Base-by-base conservation (phyloP, 64 coral and sea anemone genomes). In the Orbicella faveolata region DNA sequence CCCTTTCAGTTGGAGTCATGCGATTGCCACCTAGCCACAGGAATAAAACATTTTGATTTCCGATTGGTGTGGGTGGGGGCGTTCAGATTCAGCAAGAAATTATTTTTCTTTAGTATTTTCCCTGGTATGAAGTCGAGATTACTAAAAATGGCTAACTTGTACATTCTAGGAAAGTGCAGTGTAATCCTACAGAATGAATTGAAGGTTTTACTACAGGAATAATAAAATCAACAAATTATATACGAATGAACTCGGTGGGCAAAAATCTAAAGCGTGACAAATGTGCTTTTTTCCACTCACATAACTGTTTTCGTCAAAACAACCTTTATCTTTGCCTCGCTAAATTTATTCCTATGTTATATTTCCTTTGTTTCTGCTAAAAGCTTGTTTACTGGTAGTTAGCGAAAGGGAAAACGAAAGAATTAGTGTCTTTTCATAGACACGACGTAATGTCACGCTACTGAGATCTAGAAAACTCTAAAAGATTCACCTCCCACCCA, bases 361-460 rank as follows among this genome's bases (percentile, higher is more conserved):
- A 66, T 73, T 85, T 52, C 65, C 65, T 85, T 70, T 77, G 34
- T 75, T 64, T 82, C 74, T 62, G 9, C 20, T n/a, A n/a, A 54
- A 36, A 36, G 77, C 30, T n/a, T 51, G 64, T 36, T 20, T 44
- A 34, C 44, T 63, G 18, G 6, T 44, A 63, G 10, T 18, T 25
- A 25, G 67, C 65, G 36, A 68, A 83, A 36, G 2, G 33, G 23
- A 20, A 35, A 88, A 79, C 51, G 12, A 74, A 61, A 37, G 20
- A 3, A 44, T 76, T 21, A 34, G 68, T 52, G 67, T 64, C 92
- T 94, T 94, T 94, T 89, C 92, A 72, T 94, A 85, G 87, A 78
- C 79, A 73, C 92, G 66, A 94, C 87, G 92, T 94, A 94, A 94
- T 94, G 48, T 89, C 25, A 77, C 74, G 57, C 86, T 34, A 76